Conservation (phyloP, 2,888 invertebrate genomes). For the Aporophyla lueneburgensis region DNA sequence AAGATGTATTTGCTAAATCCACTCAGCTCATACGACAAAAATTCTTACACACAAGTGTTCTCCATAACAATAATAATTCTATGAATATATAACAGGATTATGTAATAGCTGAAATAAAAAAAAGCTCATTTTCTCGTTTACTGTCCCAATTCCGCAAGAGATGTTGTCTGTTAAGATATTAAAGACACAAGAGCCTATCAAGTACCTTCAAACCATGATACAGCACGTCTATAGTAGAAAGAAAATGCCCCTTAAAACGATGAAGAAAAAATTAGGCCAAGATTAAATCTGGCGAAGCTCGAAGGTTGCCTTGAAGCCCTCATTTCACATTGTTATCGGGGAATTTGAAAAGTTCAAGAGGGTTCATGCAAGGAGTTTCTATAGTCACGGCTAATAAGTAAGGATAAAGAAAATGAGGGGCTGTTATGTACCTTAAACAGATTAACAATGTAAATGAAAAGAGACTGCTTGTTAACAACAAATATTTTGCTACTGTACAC, state of each 20-base stretch:
- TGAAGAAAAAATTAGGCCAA: slow-evolving; percentile 69
- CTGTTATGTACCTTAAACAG: slow-evolving; percentile 34
- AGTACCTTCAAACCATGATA: slow-evolving; percentile 71
- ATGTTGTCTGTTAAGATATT: slow-evolving; percentile 77
- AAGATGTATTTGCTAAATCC: slow-evolving; percentile 43
- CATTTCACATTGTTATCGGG: slow-evolving; percentile 71
- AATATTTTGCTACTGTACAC: slow-evolving; percentile 6
- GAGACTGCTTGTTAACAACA: slow-evolving; percentile 3
- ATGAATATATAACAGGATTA: slow-evolving; percentile 60
- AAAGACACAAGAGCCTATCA: slow-evolving; percentile 74
- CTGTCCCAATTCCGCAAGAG: slow-evolving; percentile 70
- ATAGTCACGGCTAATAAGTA: slow-evolving; percentile 59
- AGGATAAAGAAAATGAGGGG: slow-evolving; percentile 50
- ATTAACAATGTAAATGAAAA: slow-evolving; percentile 14
- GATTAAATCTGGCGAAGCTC: slow-evolving; percentile 72
- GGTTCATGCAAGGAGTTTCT: slow-evolving; percentile 61
- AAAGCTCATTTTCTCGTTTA: slow-evolving; percentile 71
- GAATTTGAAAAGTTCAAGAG: slow-evolving; percentile 70
- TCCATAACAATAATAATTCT: slow-evolving; percentile 62
- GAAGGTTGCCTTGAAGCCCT: slow-evolving; percentile 66
- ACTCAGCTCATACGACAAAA: slow-evolving; percentile 34
- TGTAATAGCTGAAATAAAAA: slow-evolving; percentile 44
- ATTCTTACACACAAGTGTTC: slow-evolving; percentile 49
- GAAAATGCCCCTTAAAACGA: slow-evolving; percentile 63
- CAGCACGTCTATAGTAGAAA: slow-evolving; percentile 70